These are phyloP conservation scores for Platypus cylindrus DNA, from an alignment of 2,888 invertebrate genomes.

Conservation along the genomic window DNA sequence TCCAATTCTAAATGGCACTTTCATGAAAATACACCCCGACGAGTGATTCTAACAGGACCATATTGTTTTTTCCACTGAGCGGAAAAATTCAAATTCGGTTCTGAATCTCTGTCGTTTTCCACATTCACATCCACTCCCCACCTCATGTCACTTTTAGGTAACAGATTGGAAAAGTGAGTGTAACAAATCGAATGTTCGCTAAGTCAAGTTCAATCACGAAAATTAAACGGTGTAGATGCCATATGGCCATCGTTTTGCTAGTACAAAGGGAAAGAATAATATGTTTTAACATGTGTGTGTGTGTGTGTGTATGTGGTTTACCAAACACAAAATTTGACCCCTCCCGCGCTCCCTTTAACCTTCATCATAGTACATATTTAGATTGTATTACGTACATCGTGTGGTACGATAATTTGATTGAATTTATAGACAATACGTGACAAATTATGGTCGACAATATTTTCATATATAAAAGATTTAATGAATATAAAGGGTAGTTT, in stretches of 20 bases:
- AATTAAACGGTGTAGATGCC: slow-evolving; percentile 27
- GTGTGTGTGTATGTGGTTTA: slow-evolving; percentile 14
- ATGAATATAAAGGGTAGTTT: too few relatives aligned
- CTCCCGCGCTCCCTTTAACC: too few relatives aligned
- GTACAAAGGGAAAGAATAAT: too few relatives aligned
- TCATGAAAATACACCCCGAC: slow-evolving; percentile 8
- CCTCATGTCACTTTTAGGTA: too few relatives aligned
- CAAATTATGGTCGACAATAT: slow-evolving; percentile 6
- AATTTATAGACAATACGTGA: slow-evolving; percentile 13
- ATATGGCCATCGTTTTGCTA: slow-evolving; percentile 23
- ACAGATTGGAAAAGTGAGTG: slow-evolving; percentile 32
- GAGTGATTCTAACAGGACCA: slow-evolving; percentile 7
- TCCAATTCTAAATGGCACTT: too few relatives aligned
- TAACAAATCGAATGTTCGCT: slow-evolving; percentile 30
- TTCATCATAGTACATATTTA: too few relatives aligned
- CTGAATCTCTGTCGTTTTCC: too few relatives aligned
- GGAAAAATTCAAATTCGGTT: too few relatives aligned
- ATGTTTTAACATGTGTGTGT: slow-evolving; percentile 20
- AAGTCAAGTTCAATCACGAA: slow-evolving; percentile 29
- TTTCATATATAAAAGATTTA: too few relatives aligned
- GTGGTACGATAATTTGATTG: slow-evolving; percentile 18
- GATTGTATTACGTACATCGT: slow-evolving; percentile 8
- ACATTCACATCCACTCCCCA: too few relatives aligned
- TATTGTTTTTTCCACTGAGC: too few relatives aligned
- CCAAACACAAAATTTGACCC: slow-evolving; percentile 9